Evolutionary conservation across 2,797 vertebrate genomes (phyloP), one percentile per base, ranked within the genome.

Genomic region (Acanthiza pusilla): DNA sequence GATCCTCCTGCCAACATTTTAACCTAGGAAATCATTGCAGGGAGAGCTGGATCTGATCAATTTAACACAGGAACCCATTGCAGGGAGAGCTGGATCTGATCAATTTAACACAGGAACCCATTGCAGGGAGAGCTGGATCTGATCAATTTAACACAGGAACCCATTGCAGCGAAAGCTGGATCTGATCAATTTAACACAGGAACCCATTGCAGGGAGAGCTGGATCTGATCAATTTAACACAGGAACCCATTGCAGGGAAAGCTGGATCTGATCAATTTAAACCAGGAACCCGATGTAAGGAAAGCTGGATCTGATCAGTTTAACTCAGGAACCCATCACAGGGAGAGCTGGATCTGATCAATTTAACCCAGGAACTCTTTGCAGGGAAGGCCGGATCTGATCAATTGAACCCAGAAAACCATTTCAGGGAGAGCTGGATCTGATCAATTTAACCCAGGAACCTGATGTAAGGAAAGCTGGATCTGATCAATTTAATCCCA

Each of bases 41-140:
- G 29, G 27, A 26, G 16, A 72, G 10, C 34, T 4, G 40, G 26
- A 21, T 30, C 5, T 16, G 42, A 47, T 2, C 5, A 2, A 0
- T 47, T 21, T 18, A 60, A 21, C 0, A 17, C 17, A 0, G 11
- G 1, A 77, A 27, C 15, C 2, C 18, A 0, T 5, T 1, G 17
- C 61, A 11, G 53, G 42, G 29, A 36, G 16, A 72, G 8, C 21
- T 9, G 6, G 20, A 27, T 34, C 22, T 6, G 19, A 11, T 3
- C 5, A 0, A 1, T 62, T 27, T 10, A 32, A 45, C 0, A 7
- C 14, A 0, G 6, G 2, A 29, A 51, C 6, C 6, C n/a, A n/a
- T n/a, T n/a, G n/a, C 23, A 13, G 51, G 29, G 16, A 30, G 13
- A 71, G 7, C 34, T 5, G 4, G 7, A 29, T 25, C 13, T 16